A percentile compares a stretch with the other conserved stretches of the same genome.
Conservation (phyloP, 2,797 vertebrate genomes). For the Rhynchonycteris naso region DNA sequence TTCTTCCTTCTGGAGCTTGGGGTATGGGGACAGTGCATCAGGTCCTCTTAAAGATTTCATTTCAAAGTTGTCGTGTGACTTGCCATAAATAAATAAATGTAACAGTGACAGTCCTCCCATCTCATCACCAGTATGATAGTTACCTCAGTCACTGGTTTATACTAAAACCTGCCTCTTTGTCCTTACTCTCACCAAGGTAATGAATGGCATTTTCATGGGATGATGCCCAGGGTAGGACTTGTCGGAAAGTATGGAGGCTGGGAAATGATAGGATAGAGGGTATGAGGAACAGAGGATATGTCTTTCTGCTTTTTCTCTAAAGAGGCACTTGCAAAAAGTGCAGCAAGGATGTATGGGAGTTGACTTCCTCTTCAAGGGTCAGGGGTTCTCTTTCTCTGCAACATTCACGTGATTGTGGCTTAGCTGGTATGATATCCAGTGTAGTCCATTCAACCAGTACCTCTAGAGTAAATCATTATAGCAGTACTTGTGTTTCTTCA, state of each 20-base stretch:
- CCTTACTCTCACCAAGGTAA: not conserved
- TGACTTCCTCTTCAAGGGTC: not conserved
- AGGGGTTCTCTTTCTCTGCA: not conserved
- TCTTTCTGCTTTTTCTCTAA: not conserved
- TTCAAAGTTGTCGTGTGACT: conserved; percentile 93
- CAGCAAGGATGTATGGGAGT: not conserved
- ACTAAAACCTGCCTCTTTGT: not conserved
- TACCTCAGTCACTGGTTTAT: conserved; percentile 84
- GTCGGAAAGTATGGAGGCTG: conserved; percentile 70
- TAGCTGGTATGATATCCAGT: not conserved
- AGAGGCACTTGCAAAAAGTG: conserved; percentile 75
- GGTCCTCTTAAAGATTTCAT: conserved; percentile 93
- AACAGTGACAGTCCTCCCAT: conserved; percentile 91
- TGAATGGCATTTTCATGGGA: conserved; percentile 4
- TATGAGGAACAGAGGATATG: not conserved
- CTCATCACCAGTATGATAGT: conserved; percentile 93
- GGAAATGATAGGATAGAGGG: not conserved
- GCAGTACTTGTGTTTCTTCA: not conserved
- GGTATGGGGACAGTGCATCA: conserved; percentile 90
- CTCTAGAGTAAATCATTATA: not conserved
- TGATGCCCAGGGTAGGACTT: not conserved
- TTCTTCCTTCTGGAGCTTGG: conserved; percentile 91
- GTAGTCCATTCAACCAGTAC: not conserved
- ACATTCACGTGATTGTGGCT: not conserved
- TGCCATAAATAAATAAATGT: conserved; percentile 91